Base-by-base conservation (phyloP, 2,113 vertebrate genomes). In the Galemys pyrenaicus region DNA sequence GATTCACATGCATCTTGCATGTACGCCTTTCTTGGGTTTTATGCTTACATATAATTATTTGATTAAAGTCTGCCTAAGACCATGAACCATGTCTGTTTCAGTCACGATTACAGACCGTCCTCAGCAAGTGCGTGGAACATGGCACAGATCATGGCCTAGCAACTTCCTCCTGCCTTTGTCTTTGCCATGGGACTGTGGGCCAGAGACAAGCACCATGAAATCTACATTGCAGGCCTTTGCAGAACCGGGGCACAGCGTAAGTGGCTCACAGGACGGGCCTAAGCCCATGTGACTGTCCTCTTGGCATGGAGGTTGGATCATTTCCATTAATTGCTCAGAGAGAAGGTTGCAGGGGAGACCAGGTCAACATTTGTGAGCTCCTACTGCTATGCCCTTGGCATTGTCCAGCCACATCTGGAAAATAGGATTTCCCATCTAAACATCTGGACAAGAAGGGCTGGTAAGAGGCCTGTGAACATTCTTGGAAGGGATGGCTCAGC, bases 381-480 rank as follows among this genome's bases (percentile, higher is more conserved):
- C 75, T 26, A 73, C 24, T 71, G 80, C 35, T 71, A 24, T 26
- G 32, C 41, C 11, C 13, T 46, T 68, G 70, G 74, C 62, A 80
- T 80, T 77, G 77, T 64, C 60, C 41, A 79, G 75, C 60, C 68
- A 78, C n/a, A 94, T 95, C 60, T 94, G 80, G 94, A 84, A 89
- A 92, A 87, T 41, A 41, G 9, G 87, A 41, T 80, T 75, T 62
- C 41, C 28, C 10, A 44, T 20, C 64, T 87, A 80, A 82, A 96
- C 80, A 95, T 87, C 93, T 89, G 94, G 87, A 84, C n/a, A 71
- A 94, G 84, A 71, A 62, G 39, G 84, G 35, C 56, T 86, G 62
- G 46, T 75, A 49, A 89, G 65, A 96, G 80, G 56, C 35, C 73
- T 64, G 46, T 4, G 94, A 92, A 60, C 73, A 49, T 60, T 94